Conservation (phyloP, 2,797 vertebrate genomes). For the Alauda arvensis region DNA sequence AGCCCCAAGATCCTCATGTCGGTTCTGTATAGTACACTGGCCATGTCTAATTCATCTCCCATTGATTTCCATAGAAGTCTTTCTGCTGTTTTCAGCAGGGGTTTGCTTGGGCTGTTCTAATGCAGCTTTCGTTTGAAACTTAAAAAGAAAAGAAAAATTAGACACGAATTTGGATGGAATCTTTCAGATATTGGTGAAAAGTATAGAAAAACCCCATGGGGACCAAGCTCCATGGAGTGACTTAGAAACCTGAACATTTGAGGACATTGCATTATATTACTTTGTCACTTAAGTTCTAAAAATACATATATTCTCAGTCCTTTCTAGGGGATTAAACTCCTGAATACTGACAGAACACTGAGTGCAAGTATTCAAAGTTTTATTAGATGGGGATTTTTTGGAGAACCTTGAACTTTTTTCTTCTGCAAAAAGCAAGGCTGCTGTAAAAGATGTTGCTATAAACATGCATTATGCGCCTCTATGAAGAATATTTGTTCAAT, state of each 20-base stretch:
- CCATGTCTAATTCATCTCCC: constrained; percentile 55
- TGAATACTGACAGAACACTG: constrained; percentile 15
- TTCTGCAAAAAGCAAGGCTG: background rate
- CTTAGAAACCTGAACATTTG: constrained; percentile 52
- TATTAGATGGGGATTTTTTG: constrained; percentile 13
- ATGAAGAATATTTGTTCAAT: background rate
- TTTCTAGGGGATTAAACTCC: constrained; percentile 45
- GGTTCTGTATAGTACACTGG: constrained; percentile 40
- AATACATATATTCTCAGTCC: constrained; percentile 32
- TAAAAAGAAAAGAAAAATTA: constrained; percentile 51
- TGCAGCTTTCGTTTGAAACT: constrained; percentile 54
- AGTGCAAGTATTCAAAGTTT: constrained; percentile 45
- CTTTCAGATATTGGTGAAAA: constrained; percentile 54
- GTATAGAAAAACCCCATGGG: constrained; percentile 46
- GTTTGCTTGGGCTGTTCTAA: constrained; percentile 47
- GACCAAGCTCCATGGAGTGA: constrained; percentile 51
- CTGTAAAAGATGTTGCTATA: background rate
- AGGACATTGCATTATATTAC: constrained; percentile 48
- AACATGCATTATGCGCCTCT: background rate
- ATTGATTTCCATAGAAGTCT: constrained; percentile 60
- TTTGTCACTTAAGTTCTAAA: constrained; percentile 55
- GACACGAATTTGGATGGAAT: constrained; percentile 38
- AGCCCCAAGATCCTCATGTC: constrained; percentile 46
- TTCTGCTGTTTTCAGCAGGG: constrained; percentile 58
- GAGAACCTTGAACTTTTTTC: constrained; percentile 1